Conservation (phyloP, 2,113 vertebrate species). For the Dipodomys merriami region DNA sequence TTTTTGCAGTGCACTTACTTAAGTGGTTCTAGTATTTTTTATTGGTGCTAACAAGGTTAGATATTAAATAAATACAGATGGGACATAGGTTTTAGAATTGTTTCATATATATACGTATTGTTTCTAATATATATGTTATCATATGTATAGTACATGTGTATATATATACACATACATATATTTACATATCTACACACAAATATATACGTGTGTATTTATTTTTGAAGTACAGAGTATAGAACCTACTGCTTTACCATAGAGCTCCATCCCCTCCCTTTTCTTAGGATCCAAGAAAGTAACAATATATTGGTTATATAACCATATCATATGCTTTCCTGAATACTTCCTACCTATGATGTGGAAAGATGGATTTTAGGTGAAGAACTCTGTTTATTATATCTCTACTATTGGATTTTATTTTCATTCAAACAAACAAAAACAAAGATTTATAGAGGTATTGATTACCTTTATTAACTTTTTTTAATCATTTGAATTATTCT, state of each 20-base stretch:
- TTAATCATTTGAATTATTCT: neutral
- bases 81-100: slow-evolving; percentile 42
- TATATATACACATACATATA: no score
- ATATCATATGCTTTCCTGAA: neutral
- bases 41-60: neutral
- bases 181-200: no score
- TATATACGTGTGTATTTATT: neutral
- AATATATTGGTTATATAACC: neutral
- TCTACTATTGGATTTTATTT: neutral
- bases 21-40: slow-evolving; percentile 22
- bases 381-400: neutral
- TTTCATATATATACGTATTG: neutral
- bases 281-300: slow-evolving; percentile 20
- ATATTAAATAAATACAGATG: slow-evolving; percentile 29
- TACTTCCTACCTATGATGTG: neutral
- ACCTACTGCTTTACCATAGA: neutral
- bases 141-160: no score
- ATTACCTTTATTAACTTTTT: neutral
- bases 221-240: neutral
- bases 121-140: no score
- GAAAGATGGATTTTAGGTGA: slow-evolving; percentile 8
- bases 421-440: slow-evolving; percentile 4
- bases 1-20: neutral
- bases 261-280: neutral
- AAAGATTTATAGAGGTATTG: neutral